Percentiles rank a stretch among this genome's conserved stretches.
Conservation (phyloP, 2,113 vertebrate species). For the Oreochromis spilurus region DNA sequence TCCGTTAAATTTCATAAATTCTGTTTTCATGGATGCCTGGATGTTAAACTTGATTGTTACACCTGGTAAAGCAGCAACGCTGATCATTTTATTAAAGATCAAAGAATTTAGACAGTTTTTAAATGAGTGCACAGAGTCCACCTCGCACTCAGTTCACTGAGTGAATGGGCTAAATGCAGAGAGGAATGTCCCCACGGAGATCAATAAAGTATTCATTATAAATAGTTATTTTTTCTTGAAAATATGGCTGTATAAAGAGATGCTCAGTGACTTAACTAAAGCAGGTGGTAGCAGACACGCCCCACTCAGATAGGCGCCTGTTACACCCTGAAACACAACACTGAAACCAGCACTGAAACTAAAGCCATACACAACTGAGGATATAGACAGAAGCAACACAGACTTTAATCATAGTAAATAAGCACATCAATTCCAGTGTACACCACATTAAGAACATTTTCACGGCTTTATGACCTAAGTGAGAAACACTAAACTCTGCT, state of each 20-base stretch:
- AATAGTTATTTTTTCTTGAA: neutral
- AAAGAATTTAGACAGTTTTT: too few relatives aligned
- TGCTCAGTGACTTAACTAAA: neutral
- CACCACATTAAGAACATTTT: neutral
- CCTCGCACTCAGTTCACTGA: too few relatives aligned
- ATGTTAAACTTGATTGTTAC: too few relatives aligned
- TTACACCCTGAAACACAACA: neutral
- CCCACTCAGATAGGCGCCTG: neutral
- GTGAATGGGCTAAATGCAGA: too few relatives aligned
- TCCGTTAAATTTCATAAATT: too few relatives aligned
- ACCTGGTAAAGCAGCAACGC: too few relatives aligned
- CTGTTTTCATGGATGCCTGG: too few relatives aligned
- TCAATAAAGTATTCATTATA: too few relatives aligned
- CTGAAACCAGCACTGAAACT: neutral
- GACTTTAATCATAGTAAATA: neutral
- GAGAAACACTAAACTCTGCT: neutral
- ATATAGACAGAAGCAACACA: neutral
- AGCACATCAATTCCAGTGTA: neutral
- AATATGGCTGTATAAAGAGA: neutral
- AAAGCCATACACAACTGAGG: neutral
- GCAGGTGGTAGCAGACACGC: neutral
- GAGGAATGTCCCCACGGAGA: too few relatives aligned
- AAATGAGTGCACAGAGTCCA: too few relatives aligned
- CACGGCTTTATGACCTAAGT: neutral
- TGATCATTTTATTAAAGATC: too few relatives aligned